A percentile compares a stretch with the other conserved stretches of the same genome.
phyloP scores from a whole-genome alignment of 2,888 invertebrate species.

The Tetramorium bicarinatum region DNA sequence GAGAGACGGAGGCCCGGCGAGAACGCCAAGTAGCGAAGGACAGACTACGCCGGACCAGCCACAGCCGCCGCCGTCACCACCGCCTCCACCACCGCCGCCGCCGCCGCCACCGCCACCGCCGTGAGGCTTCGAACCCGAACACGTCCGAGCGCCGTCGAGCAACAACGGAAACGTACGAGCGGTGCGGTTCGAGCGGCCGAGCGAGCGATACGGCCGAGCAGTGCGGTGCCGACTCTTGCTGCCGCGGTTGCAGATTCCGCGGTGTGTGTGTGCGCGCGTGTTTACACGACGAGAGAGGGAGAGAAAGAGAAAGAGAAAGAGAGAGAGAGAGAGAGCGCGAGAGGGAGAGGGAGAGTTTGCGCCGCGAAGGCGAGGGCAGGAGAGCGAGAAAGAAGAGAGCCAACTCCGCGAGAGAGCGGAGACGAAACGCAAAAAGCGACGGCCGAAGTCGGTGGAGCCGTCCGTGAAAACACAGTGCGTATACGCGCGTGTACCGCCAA shows the following conservation, averaged over 20 bases:
- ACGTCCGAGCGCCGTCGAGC: constrained; percentile 65
- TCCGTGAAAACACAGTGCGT: constrained; percentile 35
- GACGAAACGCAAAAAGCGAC: constrained; percentile 31
- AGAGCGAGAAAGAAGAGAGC: constrained; percentile 29
- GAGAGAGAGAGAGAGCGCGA: constrained; percentile 33
- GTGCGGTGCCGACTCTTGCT: constrained; percentile 79
- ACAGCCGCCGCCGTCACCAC: constrained; percentile 25
- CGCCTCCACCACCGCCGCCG: constrained; percentile 1
- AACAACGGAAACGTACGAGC: constrained; percentile 75
- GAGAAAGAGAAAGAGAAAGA: constrained; percentile 38
- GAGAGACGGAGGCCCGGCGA: constrained; percentile 18
- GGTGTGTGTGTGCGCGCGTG: constrained; percentile 71
- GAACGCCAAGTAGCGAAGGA: constrained; percentile 28
- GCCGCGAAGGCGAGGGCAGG: constrained; percentile 53
- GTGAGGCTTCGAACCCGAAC: constrained; percentile 73
- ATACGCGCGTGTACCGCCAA: constrained; percentile 26
- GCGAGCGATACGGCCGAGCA: constrained; percentile 75
- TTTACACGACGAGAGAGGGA: constrained; percentile 69
- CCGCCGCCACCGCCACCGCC: constrained; percentile 41
- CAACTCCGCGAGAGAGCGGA: constrained; percentile 26
- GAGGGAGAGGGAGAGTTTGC: constrained; percentile 48
- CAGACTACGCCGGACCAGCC: constrained; percentile 40
- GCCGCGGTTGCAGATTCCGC: constrained; percentile 71
- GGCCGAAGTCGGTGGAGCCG: constrained; percentile 1
- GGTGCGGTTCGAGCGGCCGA: constrained; percentile 72